phyloP scores from a whole-genome alignment of 2,888 invertebrate genomes.

The Patella caerulea region DNA sequence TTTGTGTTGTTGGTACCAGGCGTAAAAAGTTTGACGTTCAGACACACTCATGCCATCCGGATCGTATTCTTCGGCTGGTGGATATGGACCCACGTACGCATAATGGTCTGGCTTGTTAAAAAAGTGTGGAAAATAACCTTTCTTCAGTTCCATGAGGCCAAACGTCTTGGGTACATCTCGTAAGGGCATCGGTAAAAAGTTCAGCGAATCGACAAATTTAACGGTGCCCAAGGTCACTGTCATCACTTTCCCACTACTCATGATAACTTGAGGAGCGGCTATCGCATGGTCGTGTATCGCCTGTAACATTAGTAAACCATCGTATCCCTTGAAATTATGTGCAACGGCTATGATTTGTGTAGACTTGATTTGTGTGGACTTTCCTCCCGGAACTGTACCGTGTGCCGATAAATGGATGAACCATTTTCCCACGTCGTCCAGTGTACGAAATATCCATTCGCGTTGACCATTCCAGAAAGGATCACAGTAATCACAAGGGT shows the following conservation, averaged over 20 bases:
- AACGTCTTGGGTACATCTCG: neutral
- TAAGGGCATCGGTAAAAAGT: neutral
- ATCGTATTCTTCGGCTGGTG: too few species aligned
- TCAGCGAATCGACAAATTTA: neutral
- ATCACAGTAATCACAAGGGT: neutral
- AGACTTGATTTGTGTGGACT: neutral
- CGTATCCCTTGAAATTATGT: constrained; percentile 5
- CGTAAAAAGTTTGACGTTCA: too few species aligned
- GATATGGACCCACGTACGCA: neutral
- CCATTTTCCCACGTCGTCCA: neutral
- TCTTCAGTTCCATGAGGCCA: constrained; percentile 6
- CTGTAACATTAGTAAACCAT: neutral
- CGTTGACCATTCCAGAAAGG: neutral
- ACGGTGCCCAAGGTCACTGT: neutral
- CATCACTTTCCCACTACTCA: neutral
- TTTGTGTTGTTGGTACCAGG: too few species aligned
- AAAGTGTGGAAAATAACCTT: constrained; percentile 4
- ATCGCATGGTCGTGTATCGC: neutral
- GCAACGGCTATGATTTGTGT: neutral
- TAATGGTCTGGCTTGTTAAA: neutral
- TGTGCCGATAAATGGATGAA: neutral
- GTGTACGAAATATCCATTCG: neutral
- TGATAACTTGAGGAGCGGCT: neutral
- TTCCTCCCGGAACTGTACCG: neutral
- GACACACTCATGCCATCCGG: too few species aligned